Evolutionary conservation across 2,888 invertebrate genomes (phyloP), one percentile per base, ranked within the genome.

Genomic region (Chrysomela aeneicollis): DNA sequence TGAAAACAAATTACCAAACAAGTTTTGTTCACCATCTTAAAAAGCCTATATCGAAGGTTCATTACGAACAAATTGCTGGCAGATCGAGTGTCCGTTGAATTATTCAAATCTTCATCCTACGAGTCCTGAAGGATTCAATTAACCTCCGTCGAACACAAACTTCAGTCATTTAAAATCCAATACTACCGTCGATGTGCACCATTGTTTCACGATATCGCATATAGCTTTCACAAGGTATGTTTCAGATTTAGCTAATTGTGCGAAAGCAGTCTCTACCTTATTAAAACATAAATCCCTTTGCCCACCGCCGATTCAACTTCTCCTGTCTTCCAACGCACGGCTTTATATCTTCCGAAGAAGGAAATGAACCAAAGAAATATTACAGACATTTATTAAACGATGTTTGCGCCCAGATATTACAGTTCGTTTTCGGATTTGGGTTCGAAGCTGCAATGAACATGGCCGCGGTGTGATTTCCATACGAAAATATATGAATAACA

Each of bases 161-260:
- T 42, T 42, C 42, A 42, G n/a, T 42, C 42, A 42, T 42, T 57
- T 46, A 57, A 55, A 55, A 55, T 55, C 42, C 55, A 26, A 55
- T 57, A 46, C 42, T 46, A 57, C 57, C 47, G 55, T 18, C 32
- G 64, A 49, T 59, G 60, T 50, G 61, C 58, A 60, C 65, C 63
- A 68, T 63, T 68, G 63, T 61, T 68, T 66, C 61, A 58, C 52
- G 59, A 67, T 61, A 55, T 37, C 57, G 60, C n/a, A n/a, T 71
- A 42, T 22, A 47, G 61, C 66, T 61, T 51, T 63, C 60, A 49
- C 57, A 55, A 66, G 64, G 65, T 57, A 57, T 71, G 71, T 59
- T 69, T 61, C 70, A 73, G 72, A 74, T 76, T 73, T 71, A 68
- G 73, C 72, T 76, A 76, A 76, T 75, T 76, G 74, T 73, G 73